These are phyloP conservation scores for Caenorhabditis tropicalis DNA, from an alignment of 1,140 invertebrate genomes.

Conservation along the genomic window DNA sequence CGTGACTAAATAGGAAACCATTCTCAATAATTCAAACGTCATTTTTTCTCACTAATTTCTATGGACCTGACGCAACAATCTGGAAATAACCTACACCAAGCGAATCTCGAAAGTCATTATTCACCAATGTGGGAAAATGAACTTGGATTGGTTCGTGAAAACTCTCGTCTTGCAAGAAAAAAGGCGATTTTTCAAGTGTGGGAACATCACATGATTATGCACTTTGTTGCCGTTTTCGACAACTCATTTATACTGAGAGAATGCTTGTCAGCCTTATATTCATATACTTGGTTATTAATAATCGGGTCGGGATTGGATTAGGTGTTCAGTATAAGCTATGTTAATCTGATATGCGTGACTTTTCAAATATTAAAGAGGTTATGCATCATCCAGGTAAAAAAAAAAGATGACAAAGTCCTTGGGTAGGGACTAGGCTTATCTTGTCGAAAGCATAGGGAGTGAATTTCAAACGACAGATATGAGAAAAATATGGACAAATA, in stretches of 20 bases:
- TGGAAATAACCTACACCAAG: neutral
- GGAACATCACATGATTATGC: conserved; percentile 16
- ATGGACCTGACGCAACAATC: neutral
- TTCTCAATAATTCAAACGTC: neutral
- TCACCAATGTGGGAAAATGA: conserved; percentile 2
- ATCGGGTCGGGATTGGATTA: conserved; percentile 14
- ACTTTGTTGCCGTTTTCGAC: neutral
- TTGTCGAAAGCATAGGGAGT: too few relatives aligned
- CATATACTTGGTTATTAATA: conserved; percentile 16
- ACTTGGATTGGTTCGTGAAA: neutral
- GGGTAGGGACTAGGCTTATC: too few relatives aligned
- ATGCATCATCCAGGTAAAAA: neutral
- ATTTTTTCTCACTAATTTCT: neutral
- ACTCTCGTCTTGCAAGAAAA: neutral
- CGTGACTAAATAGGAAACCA: neutral
- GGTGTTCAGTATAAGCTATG: neutral
- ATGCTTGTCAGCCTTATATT: neutral
- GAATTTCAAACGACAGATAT: too few relatives aligned
- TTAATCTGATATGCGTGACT: neutral
- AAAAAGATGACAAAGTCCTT: neutral
- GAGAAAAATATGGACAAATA: too few relatives aligned
- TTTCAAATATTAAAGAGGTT: neutral
- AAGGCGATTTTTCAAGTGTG: neutral
- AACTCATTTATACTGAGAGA: neutral
- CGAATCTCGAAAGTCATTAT: neutral